Evolutionary conservation across 2,888 invertebrate species (phyloP).

Genomic region (Zootermopsis nevadensis): DNA sequence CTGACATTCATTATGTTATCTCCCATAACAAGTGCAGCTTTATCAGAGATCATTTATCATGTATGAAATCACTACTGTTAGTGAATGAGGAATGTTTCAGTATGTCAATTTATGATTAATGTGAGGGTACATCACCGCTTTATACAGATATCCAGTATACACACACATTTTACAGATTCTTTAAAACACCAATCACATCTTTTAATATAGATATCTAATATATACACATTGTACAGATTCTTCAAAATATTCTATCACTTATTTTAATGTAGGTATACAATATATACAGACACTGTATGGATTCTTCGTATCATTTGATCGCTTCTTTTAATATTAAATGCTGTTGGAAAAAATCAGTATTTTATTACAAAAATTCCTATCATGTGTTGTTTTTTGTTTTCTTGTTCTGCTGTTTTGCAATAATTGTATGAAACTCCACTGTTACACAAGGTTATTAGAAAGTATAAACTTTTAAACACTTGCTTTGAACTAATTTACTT

Average conservation of each 20-base stretch:
- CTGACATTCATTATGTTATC: not conserved
- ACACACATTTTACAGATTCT: not conserved
- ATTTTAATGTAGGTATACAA: not conserved
- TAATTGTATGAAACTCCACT: too few species aligned
- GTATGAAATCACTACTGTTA: not conserved
- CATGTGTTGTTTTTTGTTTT: not conserved
- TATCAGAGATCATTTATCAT: conserved; percentile 8
- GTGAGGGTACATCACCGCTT: not conserved
- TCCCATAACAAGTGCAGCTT: conserved; percentile 18
- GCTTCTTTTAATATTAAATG: not conserved
- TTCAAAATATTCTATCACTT: not conserved
- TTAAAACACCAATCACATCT: not conserved
- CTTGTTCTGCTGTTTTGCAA: not conserved
- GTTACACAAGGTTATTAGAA: too few species aligned
- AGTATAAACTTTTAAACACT: too few species aligned
- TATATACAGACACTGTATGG: not conserved
- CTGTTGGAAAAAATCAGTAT: not conserved
- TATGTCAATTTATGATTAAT: not conserved
- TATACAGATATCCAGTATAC: not conserved
- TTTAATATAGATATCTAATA: too few species aligned
- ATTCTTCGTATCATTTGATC: not conserved
- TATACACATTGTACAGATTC: not conserved
- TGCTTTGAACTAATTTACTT: too few species aligned
- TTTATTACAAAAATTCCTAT: not conserved
- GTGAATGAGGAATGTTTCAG: conserved; percentile 29